Conservation (phyloP, 37 sponge, comb jelly and placozoan species). For the Aplysina aerophoba region DNA sequence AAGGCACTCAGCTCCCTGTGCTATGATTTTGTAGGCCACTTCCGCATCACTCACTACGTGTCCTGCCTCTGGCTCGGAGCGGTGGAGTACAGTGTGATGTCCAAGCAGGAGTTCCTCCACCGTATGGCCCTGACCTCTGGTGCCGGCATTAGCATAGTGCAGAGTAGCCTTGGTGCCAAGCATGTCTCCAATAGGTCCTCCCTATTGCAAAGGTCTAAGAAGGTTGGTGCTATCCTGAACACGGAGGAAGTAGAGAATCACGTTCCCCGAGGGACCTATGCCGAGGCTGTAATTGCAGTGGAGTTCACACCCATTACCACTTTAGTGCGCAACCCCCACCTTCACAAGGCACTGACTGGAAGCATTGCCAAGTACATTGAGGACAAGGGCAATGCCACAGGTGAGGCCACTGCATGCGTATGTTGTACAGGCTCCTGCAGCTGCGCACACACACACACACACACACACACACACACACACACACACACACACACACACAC, state of each 20-base stretch:
- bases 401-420: too few species aligned
- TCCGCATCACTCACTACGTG: conserved; percentile 11
- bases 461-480: too few species aligned
- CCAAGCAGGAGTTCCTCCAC: not conserved
- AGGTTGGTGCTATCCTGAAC: not conserved
- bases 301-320: conserved; percentile 6
- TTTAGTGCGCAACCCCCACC: not conserved
- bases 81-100: not conserved
- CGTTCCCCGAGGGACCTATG: conserved; percentile 13
- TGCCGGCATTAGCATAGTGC: not conserved
- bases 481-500: too few species aligned
- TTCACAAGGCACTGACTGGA: not conserved
- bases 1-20: not conserved
- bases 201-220: not conserved
- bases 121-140: not conserved
- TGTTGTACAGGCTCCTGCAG: too few species aligned
- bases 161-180: too few species aligned
- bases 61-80: not conserved
- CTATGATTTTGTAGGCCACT: not conserved
- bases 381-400: not conserved
- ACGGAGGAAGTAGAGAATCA: not conserved
- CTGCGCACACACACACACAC: too few species aligned
- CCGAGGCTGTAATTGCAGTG: conserved; percentile 5
- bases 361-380: not conserved
- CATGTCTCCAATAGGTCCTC: too few species aligned